These are phyloP conservation scores for Vombatus ursinus DNA, from an alignment of 2,113 vertebrate genomes.

Conservation along the genomic window DNA sequence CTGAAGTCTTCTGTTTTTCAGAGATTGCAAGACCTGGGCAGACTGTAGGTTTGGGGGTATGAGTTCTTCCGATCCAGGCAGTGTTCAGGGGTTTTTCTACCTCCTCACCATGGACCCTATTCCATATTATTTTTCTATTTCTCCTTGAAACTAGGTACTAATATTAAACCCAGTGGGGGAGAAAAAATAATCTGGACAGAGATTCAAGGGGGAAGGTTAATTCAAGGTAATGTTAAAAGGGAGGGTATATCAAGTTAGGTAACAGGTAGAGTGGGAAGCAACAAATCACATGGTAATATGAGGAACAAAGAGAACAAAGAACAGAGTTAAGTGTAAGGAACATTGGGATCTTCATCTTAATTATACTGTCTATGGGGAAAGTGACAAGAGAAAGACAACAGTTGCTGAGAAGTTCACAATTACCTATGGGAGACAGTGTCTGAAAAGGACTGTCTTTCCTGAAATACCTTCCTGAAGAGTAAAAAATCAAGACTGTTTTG, in stretches of 20 bases:
- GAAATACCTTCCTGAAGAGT: background rate
- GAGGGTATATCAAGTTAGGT: background rate
- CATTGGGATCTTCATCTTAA: background rate
- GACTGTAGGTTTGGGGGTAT: background rate
- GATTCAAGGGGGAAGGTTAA: background rate
- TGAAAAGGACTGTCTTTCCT: background rate
- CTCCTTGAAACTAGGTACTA: background rate
- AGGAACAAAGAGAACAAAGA: constrained; percentile 2
- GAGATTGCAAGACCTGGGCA: background rate
- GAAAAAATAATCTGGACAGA: background rate
- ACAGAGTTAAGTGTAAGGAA: background rate
- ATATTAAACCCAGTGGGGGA: background rate
- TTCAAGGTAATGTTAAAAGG: background rate
- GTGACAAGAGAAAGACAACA: background rate
- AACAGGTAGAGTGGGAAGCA: background rate
- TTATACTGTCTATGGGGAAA: background rate
- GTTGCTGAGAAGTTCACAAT: background rate
- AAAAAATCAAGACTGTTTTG: background rate
- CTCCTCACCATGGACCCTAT: background rate
- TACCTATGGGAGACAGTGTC: background rate
- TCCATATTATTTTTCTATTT: background rate
- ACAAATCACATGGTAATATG: background rate
- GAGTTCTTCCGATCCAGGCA: background rate
- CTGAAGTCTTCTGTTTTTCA: background rate
- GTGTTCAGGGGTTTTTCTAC: background rate